Conservation (phyloP, 2,113 vertebrate genomes). For the Dipodomys ordii region DNA sequence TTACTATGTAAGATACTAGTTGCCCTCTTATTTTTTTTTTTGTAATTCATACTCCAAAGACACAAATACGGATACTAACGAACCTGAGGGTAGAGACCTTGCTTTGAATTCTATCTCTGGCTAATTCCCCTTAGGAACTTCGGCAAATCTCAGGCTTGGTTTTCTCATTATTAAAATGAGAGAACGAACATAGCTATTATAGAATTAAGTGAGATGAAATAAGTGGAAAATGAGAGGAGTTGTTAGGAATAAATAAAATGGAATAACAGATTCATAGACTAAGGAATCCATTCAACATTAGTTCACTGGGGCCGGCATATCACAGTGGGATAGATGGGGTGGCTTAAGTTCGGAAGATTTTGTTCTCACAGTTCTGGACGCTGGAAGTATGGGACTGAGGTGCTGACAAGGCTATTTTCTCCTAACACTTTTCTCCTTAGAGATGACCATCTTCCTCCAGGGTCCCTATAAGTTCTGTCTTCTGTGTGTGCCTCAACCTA, state of each 20-base stretch:
- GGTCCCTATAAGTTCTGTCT: not conserved
- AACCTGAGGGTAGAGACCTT: not conserved
- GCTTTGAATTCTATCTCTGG: not conserved
- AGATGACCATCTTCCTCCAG: not conserved
- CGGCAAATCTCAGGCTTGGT: not conserved
- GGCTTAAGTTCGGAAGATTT: too few species aligned
- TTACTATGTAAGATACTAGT: not conserved
- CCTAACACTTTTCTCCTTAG: not conserved
- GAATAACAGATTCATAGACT: not conserved
- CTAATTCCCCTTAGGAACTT: not conserved
- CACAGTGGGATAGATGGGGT: too few species aligned
- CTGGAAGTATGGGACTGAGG: not conserved
- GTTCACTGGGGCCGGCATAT: not conserved
- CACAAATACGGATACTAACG: not conserved
- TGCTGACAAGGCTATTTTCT: not conserved
- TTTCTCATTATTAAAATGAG: not conserved
- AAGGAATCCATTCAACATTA: not conserved
- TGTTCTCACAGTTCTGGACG: not conserved
- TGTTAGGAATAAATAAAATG: conserved; percentile 30
- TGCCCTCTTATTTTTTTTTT: not conserved
- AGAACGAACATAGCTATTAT: not conserved
- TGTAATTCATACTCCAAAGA: not conserved
- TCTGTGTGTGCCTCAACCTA: not conserved
- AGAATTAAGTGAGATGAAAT: not conserved
- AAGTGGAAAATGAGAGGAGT: not conserved